These are phyloP conservation scores for Heteractis magnifica DNA, from an alignment of 92 coral and sea anemone species.

Conservation along the genomic window DNA sequence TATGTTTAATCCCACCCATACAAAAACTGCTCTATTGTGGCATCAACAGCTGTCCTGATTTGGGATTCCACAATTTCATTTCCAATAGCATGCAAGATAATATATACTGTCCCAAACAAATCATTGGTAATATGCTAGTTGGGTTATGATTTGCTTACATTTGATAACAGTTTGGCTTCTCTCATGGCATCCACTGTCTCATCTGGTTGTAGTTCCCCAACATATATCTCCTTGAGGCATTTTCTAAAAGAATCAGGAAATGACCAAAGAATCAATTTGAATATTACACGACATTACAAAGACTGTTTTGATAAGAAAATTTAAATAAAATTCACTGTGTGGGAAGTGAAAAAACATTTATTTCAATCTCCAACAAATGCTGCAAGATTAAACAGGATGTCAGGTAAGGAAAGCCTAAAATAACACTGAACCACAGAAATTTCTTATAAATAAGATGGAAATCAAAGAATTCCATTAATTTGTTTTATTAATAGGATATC, in stretches of 20 bases:
- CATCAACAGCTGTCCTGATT: no score
- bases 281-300: not conserved
- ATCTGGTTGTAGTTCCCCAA: conserved; percentile 92
- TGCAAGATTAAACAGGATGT: not conserved
- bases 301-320: not conserved
- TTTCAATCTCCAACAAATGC: not conserved
- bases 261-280: not conserved
- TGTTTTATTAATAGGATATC: not conserved
- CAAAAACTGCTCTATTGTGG: no score
- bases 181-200: conserved; percentile 95
- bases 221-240: conserved; percentile 85
- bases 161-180: conserved; percentile 82
- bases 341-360: no score
- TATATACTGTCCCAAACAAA: no score
- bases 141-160: conserved; percentile 37
- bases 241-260: conserved; percentile 52
- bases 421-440: not conserved
- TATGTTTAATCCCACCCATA: no score
- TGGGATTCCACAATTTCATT: not conserved
- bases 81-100: not conserved
- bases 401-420: not conserved
- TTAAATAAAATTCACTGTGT: no score
- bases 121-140: not conserved
- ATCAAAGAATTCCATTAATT: no score
- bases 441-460: not conserved